phyloP scores from a whole-genome alignment of 2,888 invertebrate genomes.

The Ectemnius cavifrons region DNA sequence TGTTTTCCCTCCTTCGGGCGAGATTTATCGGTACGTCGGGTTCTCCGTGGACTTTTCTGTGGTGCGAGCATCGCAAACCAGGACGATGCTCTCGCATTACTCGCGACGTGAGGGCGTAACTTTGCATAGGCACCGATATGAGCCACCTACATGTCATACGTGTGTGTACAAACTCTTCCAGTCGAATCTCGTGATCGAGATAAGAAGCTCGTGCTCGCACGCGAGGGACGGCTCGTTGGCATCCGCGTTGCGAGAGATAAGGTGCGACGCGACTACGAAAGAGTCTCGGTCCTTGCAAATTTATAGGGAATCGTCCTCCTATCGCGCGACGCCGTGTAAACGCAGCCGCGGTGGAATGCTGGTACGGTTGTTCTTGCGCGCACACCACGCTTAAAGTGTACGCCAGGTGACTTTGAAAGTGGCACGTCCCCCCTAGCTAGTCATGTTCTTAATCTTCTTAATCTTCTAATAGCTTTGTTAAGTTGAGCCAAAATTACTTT shows the following conservation, averaged over 20 bases:
- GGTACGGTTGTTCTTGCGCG: not conserved
- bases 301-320: slow-evolving; percentile 53
- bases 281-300: slow-evolving; percentile 47
- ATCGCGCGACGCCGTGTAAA: slow-evolving; percentile 29
- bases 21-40: slow-evolving; percentile 57
- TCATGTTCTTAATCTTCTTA: no score
- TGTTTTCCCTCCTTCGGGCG: not conserved
- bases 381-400: not conserved
- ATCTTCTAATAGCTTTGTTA: no score
- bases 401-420: no score
- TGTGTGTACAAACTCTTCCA: slow-evolving; percentile 57
- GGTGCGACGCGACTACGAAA: slow-evolving; percentile 61
- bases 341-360: not conserved
- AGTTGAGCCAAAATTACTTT: no score
- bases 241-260: slow-evolving; percentile 56
- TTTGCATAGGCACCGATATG: slow-evolving; percentile 58
- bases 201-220: slow-evolving; percentile 52
- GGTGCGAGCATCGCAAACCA: slow-evolving; percentile 44
- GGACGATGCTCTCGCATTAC: slow-evolving; percentile 46
- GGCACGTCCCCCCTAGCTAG: no score
- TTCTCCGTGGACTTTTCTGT: slow-evolving; percentile 52
- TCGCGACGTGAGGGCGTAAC: slow-evolving; percentile 50
- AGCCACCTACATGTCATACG: slow-evolving; percentile 56
- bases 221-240: slow-evolving; percentile 55
- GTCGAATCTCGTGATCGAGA: slow-evolving; percentile 61